Conservation (phyloP, 1,140 invertebrate genomes). For the Eupeodes corollae region DNA sequence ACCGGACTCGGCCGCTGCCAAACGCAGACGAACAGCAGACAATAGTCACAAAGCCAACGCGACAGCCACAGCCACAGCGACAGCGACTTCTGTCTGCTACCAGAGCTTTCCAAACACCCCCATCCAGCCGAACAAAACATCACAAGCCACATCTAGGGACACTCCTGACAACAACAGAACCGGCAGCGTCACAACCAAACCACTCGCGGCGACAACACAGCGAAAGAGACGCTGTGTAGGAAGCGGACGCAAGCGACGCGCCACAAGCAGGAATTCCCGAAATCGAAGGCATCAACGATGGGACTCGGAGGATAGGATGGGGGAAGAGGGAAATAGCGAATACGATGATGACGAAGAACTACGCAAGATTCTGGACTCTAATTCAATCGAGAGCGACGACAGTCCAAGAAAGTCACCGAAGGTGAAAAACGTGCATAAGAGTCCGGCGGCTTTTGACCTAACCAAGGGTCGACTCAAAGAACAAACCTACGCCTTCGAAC, state of each 20-base stretch:
- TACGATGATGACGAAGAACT: slow-evolving; percentile 11
- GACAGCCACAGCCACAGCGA: too few species aligned
- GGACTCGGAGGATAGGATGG: slow-evolving; percentile 34
- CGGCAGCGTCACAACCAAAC: not conserved
- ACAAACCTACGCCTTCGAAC: slow-evolving; percentile 66
- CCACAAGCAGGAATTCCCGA: slow-evolving; percentile 5
- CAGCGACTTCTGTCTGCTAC: not conserved
- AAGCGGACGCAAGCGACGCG: not conserved
- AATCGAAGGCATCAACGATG: not conserved
- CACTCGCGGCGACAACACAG: not conserved
- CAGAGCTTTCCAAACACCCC: slow-evolving; percentile 35
- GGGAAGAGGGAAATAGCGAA: slow-evolving; percentile 16
- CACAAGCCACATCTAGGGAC: slow-evolving; percentile 9
- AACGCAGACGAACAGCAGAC: too few species aligned
- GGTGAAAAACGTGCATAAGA: slow-evolving; percentile 2
- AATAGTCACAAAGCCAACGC: too few species aligned
- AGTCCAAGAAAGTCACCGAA: slow-evolving; percentile 3
- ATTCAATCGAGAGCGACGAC: slow-evolving; percentile 7
- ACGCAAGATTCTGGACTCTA: slow-evolving; percentile 21
- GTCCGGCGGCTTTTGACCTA: slow-evolving; percentile 15
- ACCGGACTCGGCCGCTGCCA: too few species aligned
- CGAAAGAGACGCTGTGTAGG: slow-evolving; percentile 1
- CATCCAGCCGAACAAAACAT: slow-evolving; percentile 34
- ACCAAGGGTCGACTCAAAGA: slow-evolving; percentile 32
- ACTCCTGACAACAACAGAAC: too few species aligned